A percentile compares a stretch with the other conserved stretches of the same genome.
Evolutionary conservation across 2,797 vertebrate species (phyloP).

Genomic region (Pangasius krempfi): DNA sequence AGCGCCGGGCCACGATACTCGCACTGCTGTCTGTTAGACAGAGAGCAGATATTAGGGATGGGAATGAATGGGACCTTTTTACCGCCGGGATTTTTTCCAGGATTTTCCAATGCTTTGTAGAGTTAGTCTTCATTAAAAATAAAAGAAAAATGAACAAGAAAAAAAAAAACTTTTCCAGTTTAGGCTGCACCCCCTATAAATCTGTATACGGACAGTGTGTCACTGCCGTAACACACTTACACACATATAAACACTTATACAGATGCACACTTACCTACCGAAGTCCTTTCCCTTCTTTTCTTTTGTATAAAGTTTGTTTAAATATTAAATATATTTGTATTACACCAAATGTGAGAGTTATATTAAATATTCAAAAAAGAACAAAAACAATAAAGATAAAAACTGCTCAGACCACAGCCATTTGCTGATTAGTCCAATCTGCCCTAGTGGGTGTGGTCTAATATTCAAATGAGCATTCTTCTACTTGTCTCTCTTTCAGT

Average conservation of each 20-base stretch:
- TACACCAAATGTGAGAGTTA: no score
- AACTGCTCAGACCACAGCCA: no score
- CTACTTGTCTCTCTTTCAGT: neutral
- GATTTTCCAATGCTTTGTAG: neutral
- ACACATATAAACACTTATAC: neutral
- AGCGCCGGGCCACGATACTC: slow-evolving; percentile 81
- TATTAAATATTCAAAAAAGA: neutral
- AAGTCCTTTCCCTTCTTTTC: neutral
- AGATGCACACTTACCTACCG: neutral
- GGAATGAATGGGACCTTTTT: neutral
- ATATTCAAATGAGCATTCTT: neutral
- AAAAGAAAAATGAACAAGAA: neutral
- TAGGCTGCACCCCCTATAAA: no score
- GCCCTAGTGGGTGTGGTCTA: neutral
- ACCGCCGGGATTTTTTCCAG: neutral
- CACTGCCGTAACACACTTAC: neutral
- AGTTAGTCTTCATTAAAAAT: neutral
- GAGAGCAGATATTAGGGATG: neutral
- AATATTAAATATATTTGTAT: neutral
- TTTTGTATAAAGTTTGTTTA: neutral
- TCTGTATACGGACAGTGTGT: no score
- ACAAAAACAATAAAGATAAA: no score
- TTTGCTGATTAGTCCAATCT: no score
- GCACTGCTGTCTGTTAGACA: slow-evolving; percentile 83
- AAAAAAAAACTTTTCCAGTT: neutral